Conservation (phyloP, 2,888 invertebrate genomes). For the Charanyca ferruginea region DNA sequence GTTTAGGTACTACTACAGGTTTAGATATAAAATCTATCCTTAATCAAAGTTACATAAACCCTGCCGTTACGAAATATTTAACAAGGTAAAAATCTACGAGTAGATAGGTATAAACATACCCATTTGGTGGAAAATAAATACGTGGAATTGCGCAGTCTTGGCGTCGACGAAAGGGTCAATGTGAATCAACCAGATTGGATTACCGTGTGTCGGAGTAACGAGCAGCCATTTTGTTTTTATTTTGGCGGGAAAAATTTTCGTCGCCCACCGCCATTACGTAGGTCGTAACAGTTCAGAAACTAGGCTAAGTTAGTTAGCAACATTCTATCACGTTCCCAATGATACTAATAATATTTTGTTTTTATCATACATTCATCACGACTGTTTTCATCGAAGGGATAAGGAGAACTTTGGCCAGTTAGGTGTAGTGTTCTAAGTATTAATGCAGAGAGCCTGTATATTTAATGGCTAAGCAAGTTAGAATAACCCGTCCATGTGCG, state of each 20-base stretch:
- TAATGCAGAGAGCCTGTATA: too few species aligned
- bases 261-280: constrained; percentile 59
- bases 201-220: constrained; percentile 76
- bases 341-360: constrained; percentile 18
- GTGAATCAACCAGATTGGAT: constrained; percentile 78
- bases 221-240: constrained; percentile 75
- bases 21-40: not conserved
- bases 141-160: constrained; percentile 49
- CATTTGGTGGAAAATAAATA: constrained; percentile 69
- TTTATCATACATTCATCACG: not conserved
- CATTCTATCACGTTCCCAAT: not conserved
- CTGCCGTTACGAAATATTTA: not conserved
- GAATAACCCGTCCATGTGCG: too few species aligned
- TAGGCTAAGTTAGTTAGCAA: constrained; percentile 38
- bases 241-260: constrained; percentile 66
- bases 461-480: too few species aligned
- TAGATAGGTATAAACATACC: constrained; percentile 1
- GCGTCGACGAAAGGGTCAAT: constrained; percentile 67
- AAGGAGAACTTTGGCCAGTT: too few species aligned
- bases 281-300: constrained; percentile 42
- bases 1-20: not conserved
- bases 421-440: too few species aligned
- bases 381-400: not conserved
- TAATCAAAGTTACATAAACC: not conserved
- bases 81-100: not conserved